These are phyloP conservation scores for Chamaedrilus cognettii DNA, from an alignment of 2,888 invertebrate species.

Conservation along the genomic window DNA sequence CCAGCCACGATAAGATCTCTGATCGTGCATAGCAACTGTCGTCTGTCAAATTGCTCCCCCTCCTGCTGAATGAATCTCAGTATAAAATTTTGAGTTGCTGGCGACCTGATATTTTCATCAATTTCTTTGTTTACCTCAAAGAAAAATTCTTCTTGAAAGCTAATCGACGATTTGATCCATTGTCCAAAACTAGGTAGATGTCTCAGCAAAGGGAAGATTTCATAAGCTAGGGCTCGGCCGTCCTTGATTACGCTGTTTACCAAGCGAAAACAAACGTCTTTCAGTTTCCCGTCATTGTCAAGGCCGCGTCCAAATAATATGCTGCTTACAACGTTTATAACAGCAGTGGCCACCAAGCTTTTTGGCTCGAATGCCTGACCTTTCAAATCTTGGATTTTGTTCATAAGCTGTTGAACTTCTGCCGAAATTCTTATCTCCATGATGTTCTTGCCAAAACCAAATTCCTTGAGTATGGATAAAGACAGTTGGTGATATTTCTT, in stretches of 20 bases:
- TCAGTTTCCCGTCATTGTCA: background rate
- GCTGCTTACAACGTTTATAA: background rate
- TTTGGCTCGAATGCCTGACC: constrained; percentile 14
- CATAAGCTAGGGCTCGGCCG: background rate
- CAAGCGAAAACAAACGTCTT: background rate
- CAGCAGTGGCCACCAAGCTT: background rate
- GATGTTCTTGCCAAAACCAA: constrained; percentile 16
- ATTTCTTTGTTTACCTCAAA: background rate
- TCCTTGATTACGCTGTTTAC: background rate
- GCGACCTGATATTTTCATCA: background rate
- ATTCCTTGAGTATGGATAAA: constrained; percentile 15
- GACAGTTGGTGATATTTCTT: constrained; percentile 15
- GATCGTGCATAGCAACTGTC: constrained; percentile 10
- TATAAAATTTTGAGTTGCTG: constrained; percentile 6
- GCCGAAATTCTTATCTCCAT: constrained; percentile 9
- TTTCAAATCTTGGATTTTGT: background rate
- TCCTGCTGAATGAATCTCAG: constrained; percentile 7
- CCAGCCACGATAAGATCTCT: constrained; percentile 26
- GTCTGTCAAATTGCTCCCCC: constrained; percentile 15
- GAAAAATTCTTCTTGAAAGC: background rate
- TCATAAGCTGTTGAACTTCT: constrained; percentile 4
- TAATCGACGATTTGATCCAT: background rate
- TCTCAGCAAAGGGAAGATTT: background rate
- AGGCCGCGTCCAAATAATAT: background rate
- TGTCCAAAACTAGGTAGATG: background rate